These are phyloP conservation scores for Lates japonicus DNA, from an alignment of 2,797 vertebrate species.

Conservation along the genomic window DNA sequence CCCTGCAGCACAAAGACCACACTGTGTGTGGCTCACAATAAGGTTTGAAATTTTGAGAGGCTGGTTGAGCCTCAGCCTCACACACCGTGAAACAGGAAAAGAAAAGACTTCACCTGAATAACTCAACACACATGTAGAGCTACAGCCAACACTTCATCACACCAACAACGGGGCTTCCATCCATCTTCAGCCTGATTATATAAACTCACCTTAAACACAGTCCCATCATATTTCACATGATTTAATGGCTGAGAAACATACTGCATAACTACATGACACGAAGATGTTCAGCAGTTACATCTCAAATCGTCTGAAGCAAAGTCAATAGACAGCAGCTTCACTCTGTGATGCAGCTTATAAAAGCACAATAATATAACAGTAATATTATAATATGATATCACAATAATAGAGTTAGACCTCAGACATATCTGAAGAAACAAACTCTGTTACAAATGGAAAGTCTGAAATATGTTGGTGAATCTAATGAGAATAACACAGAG, in stretches of 20 bases:
- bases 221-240: neutral
- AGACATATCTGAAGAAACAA: no score
- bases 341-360: neutral
- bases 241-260: neutral
- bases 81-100: neutral
- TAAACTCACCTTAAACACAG: neutral
- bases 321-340: neutral
- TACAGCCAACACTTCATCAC: neutral
- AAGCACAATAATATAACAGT: no score
- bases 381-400: no score
- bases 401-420: no score
- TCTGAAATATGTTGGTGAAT: no score
- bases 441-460: no score
- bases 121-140: neutral
- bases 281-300: neutral
- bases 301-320: neutral
- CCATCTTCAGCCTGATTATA: neutral
- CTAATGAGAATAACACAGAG: neutral
- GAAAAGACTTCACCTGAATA: constrained; percentile 19
- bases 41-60: constrained; percentile 39
- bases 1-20: constrained; percentile 57
- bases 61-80: constrained; percentile 33
- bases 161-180: constrained; percentile 5
- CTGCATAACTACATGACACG: no score
- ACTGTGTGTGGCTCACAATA: constrained; percentile 63